These are phyloP conservation scores for Callospermophilus lateralis DNA, from an alignment of 2,113 vertebrate genomes.

Conservation along the genomic window DNA sequence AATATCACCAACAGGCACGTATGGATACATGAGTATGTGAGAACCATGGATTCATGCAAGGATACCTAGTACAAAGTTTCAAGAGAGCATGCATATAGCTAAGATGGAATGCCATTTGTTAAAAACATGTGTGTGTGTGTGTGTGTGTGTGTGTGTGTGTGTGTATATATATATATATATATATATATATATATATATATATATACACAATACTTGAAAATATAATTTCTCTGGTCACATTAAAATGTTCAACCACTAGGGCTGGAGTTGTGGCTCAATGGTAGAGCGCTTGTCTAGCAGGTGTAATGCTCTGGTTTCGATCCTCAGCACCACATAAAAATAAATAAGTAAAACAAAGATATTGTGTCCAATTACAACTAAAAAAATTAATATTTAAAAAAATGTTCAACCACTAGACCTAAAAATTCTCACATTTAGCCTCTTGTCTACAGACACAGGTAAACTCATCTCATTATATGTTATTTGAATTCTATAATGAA, in stretches of 20 bases:
- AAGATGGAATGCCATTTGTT: not conserved
- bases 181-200: no score
- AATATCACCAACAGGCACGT: not conserved
- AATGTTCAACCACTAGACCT: not conserved
- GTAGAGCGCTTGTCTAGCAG: no score
- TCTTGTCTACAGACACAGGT: rapidly evolving
- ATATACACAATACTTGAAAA: not conserved
- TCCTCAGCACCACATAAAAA: no score
- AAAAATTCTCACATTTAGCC: not conserved
- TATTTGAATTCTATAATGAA: not conserved
- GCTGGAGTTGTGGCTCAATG: no score
- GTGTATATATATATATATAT: no score
- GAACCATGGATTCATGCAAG: not conserved
- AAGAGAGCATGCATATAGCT: not conserved
- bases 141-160: no score
- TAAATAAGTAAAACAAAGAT: no score
- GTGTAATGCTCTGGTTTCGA: no score
- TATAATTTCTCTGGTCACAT: not conserved
- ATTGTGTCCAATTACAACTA: no score
- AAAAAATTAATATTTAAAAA: not conserved
- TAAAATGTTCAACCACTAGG: not conserved
- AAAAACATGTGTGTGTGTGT: no score
- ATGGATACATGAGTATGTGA: not conserved
- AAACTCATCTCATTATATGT: not conserved
- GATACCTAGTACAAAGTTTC: not conserved